These are phyloP conservation scores for Drosophila flavopinicola DNA, from an alignment of 2,888 invertebrate species.

Conservation along the genomic window DNA sequence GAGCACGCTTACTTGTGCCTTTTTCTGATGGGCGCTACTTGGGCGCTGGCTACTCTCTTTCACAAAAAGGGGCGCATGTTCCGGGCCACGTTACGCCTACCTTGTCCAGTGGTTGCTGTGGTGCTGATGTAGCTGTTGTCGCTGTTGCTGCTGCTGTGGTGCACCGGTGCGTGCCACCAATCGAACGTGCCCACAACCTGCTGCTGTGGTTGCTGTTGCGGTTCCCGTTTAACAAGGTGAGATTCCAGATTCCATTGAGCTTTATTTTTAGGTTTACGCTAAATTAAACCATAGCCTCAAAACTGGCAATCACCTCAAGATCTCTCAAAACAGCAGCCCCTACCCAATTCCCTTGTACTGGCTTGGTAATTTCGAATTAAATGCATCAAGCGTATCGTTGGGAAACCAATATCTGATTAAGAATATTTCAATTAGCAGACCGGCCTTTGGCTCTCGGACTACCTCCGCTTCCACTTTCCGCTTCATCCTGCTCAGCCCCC, in stretches of 20 bases:
- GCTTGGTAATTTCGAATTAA: constrained; percentile 73
- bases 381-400: constrained; percentile 62
- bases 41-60: constrained; percentile 61
- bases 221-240: constrained; percentile 32
- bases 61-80: constrained; percentile 20
- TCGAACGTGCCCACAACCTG: constrained; percentile 45
- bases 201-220: constrained; percentile 5
- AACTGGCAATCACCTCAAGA: constrained; percentile 41
- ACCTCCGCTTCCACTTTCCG: background rate
- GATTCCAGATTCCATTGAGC: constrained; percentile 42
- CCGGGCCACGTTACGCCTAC: constrained; percentile 65
- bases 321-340: constrained; percentile 9
- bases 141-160: constrained; percentile 15
- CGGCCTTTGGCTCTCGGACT: constrained; percentile 35
- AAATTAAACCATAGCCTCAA: constrained; percentile 68
- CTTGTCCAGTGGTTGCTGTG: constrained; percentile 44
- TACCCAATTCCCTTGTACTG: background rate
- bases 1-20: no score
- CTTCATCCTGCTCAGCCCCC: background rate
- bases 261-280: constrained; percentile 70
- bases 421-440: constrained; percentile 76
- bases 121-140: background rate
- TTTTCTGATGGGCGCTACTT: constrained; percentile 13
- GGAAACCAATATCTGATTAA: constrained; percentile 72
- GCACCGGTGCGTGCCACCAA: constrained; percentile 58